Conservation (phyloP, 92 coral and sea anemone species). For the Bergia sp. region DNA sequence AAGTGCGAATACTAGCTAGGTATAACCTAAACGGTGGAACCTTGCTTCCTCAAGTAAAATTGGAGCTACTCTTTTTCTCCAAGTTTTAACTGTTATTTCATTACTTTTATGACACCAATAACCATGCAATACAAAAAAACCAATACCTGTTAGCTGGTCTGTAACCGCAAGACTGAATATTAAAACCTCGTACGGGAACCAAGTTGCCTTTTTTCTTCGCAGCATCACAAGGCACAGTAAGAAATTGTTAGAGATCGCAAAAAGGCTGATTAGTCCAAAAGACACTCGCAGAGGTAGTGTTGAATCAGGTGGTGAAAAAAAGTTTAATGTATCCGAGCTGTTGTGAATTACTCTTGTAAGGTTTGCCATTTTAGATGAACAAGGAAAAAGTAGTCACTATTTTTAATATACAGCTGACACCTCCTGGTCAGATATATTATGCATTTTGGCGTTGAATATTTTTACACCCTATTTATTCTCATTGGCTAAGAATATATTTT, state of each 20-base stretch:
- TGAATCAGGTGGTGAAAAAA: background rate
- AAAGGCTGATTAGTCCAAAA: background rate
- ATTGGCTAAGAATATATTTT: background rate
- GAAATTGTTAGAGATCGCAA: background rate
- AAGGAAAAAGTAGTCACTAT: background rate
- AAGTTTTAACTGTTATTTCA: too few species aligned
- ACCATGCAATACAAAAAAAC: background rate
- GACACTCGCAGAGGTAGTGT: background rate
- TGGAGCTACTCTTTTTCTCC: too few species aligned
- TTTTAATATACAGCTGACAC: background rate
- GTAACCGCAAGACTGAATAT: conserved; percentile 18
- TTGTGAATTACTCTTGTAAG: background rate
- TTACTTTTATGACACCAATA: background rate
- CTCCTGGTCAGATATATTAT: background rate
- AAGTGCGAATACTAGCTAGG: too few species aligned
- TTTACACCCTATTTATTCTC: background rate
- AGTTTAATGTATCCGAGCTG: background rate
- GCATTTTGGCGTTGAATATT: background rate
- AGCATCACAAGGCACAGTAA: background rate
- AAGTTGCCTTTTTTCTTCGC: background rate
- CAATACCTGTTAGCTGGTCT: background rate
- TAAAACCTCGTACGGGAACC: background rate
- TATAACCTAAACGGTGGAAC: too few species aligned
- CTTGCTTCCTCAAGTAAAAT: too few species aligned
- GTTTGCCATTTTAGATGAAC: background rate